phyloP scores from a whole-genome alignment of 1,140 invertebrate species.

The Sitodiplosis mosellana region DNA sequence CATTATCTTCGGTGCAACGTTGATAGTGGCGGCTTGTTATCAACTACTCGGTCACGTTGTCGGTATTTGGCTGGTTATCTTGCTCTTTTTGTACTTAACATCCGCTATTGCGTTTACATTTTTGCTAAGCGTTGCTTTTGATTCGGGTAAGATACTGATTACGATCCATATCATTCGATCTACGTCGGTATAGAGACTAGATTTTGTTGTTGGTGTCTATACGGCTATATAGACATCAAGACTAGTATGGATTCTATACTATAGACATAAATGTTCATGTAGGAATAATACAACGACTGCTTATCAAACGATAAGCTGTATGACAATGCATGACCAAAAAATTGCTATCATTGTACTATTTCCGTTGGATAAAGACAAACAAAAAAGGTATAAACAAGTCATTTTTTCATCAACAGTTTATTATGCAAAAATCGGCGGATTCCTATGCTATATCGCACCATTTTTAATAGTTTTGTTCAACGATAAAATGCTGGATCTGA shows the following conservation, averaged over 20 bases:
- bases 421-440: slow-evolving; percentile 21
- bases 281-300: too few species aligned
- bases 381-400: not conserved
- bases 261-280: too few species aligned
- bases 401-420: slow-evolving; percentile 13
- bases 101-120: slow-evolving; percentile 19
- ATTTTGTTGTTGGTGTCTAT: too few species aligned
- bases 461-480: slow-evolving; percentile 8
- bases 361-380: too few species aligned
- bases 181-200: too few species aligned
- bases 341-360: too few species aligned
- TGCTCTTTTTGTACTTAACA: slow-evolving; percentile 15
- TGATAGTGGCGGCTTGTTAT: slow-evolving; percentile 10
- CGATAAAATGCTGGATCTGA: not conserved
- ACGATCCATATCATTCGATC: too few species aligned
- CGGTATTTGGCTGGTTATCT: slow-evolving; percentile 8
- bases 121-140: slow-evolving; percentile 20
- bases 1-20: slow-evolving; percentile 6
- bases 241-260: too few species aligned
- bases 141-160: slow-evolving; percentile 8
- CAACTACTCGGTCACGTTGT: slow-evolving; percentile 4
- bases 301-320: too few species aligned
- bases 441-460: slow-evolving; percentile 15
- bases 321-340: too few species aligned
- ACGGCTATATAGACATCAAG: too few species aligned